Evolutionary conservation across 1,140 invertebrate genomes (phyloP), one percentile per base, ranked within the genome.

Genomic region (Macrobrachium rosenbergii): DNA sequence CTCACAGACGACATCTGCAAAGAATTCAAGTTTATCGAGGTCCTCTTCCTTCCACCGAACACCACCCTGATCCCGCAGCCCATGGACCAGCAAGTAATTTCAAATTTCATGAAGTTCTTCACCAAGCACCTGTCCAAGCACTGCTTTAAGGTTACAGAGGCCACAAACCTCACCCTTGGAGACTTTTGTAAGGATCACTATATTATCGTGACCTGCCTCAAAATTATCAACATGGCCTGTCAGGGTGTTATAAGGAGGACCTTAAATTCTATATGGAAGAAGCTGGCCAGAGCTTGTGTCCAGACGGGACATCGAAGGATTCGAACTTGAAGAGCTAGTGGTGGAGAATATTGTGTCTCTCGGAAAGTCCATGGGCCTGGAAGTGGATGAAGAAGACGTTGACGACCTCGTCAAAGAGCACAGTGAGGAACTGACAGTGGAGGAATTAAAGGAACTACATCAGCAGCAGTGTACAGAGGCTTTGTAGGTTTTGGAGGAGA

Each of bases 171-270:
- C 21, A 87, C 88, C 64, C 63, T 90, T 52, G 23, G 67, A 87
- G 83, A 90, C n/a, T n/a, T n/a, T n/a, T n/a, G n/a, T n/a, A n/a
- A n/a, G n/a, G n/a, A n/a, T n/a, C n/a, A n/a, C n/a, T n/a, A n/a
- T n/a, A n/a, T n/a, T n/a, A n/a, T n/a, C n/a, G n/a, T n/a, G 76
- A 87, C 87, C 43, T 89, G 89, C 83, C 87, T 87, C 11, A 85
- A 90, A 91, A 90, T 92, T 90, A 90, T 91, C 87, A 76, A 89
- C 88, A 82, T 89, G 88, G 90, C 86, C 90, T 90, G 85, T 88
- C 45, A 82, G 28, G 87, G 75, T 43, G 81, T 89, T 72, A 88
- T 81, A n/a, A 73, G n/a, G n/a, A n/a, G 69, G 81, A 87, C 90
- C 80, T 88, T 90, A 75, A 89, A 59, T 87, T 90, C 90, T 90